Evolutionary conservation across 2,888 invertebrate species (phyloP).

Genomic region (Dastarcus helophoroides): DNA sequence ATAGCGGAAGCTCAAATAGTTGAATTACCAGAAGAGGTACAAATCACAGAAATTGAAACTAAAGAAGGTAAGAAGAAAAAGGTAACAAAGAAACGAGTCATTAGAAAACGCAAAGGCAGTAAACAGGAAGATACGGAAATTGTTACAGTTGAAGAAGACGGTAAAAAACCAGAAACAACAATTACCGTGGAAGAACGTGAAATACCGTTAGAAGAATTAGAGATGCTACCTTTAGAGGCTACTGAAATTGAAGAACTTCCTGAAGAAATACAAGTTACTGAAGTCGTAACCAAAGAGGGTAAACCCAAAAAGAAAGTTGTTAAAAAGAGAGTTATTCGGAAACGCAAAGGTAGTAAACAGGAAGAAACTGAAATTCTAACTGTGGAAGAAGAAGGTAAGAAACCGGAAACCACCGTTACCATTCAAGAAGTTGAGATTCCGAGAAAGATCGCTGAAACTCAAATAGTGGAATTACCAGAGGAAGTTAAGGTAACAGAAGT

Average conservation of each 20-base stretch:
- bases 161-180: slow-evolving; percentile 31
- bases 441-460: too few relatives aligned
- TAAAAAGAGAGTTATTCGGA: slow-evolving; percentile 24
- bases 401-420: slow-evolving; percentile 21
- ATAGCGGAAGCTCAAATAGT: slow-evolving; percentile 4
- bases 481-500: slow-evolving; percentile 18
- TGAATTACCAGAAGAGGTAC: slow-evolving; percentile 16
- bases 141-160: slow-evolving; percentile 27
- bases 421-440: too few relatives aligned
- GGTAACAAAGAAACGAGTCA: slow-evolving; percentile 23
- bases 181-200: slow-evolving; percentile 26
- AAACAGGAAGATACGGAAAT: slow-evolving; percentile 25
- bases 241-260: slow-evolving; percentile 20
- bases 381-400: slow-evolving; percentile 24
- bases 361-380: slow-evolving; percentile 27
- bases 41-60: slow-evolving; percentile 26
- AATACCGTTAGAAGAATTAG: slow-evolving; percentile 13
- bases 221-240: slow-evolving; percentile 11
- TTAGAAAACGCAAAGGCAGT: slow-evolving; percentile 24
- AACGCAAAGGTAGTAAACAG: slow-evolving; percentile 25
- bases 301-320: slow-evolving; percentile 20
- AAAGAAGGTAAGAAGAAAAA: slow-evolving; percentile 27
- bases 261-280: slow-evolving; percentile 19
- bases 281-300: slow-evolving; percentile 25
- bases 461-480: too few relatives aligned